Evolutionary conservation across 1,140 invertebrate genomes (phyloP), one percentile per base, ranked within the genome.

Genomic region (Sarcophaga peregrina): DNA sequence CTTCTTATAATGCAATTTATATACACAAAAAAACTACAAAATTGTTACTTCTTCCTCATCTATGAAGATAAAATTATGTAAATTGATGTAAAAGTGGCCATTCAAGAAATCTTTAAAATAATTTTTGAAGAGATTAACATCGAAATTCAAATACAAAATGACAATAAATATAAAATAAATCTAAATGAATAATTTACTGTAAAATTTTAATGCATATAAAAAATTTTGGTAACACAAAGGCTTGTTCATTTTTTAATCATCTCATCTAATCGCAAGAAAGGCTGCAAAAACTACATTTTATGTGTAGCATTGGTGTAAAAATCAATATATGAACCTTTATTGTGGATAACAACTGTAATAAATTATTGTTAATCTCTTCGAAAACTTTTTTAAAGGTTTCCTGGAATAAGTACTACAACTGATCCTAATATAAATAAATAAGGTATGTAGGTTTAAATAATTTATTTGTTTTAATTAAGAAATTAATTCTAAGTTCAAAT

Each of bases 381-480:
- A 85, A 84, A 83, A 85, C 62, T 85, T 83, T 82, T 82, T 86
- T 86, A 90, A 90, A 90, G 89, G 89, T 90, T 89, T 89, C 89
- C 89, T 90, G 89, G 89, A 90, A 87, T 86, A 90, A 90, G 86
- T 90, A 88, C 89, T 88, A 88, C 89, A 90, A 90, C 89, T 90
- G 89, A 90, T 90, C 86, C 86, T 86, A 89, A 86, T 81, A 58
- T 58, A 73, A 90, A 86, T 87, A 85, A 90, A 89, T 87, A 84
- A 87, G 62, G 62, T 81, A 81, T 81, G 75, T 52, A 48, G 47
- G 47, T 78, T 68, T 68, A 4, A 68, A 68, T 68, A 20, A 68
- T 8, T 68, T 8, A 68, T 68, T 17, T 15, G 7, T 37, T 37
- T 37, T 37, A 2, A 37, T 37, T 37, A 37, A 37, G 25, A 37